phyloP scores from a whole-genome alignment of 2,888 invertebrate species.

The Chrysolina haemoptera region DNA sequence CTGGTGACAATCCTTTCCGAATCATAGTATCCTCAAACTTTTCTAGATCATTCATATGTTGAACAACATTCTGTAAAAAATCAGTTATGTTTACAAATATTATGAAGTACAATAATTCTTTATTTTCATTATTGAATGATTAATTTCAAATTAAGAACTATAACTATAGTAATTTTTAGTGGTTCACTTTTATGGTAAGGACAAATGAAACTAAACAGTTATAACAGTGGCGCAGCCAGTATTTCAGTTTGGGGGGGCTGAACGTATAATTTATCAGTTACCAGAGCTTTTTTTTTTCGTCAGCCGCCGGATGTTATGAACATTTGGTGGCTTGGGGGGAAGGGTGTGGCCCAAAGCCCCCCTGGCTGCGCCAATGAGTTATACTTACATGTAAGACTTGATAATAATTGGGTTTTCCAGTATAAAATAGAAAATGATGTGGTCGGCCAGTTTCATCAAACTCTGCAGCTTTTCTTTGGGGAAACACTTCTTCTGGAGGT shows the following conservation, averaged over 20 bases:
- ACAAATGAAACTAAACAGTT: neutral
- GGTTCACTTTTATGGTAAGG: too few relatives aligned
- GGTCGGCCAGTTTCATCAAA: slow-evolving; percentile 94
- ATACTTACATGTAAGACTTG: slow-evolving; percentile 83
- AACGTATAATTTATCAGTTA: too few relatives aligned
- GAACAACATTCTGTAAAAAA: slow-evolving; percentile 77
- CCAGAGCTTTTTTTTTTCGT: too few relatives aligned
- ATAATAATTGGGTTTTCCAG: slow-evolving; percentile 89
- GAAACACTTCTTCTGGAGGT: slow-evolving; percentile 90
- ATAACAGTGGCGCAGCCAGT: too few relatives aligned
- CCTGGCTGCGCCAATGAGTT: too few relatives aligned
- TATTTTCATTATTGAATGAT: neutral
- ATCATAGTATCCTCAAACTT: slow-evolving; percentile 81
- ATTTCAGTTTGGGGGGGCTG: too few relatives aligned
- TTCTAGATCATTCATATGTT: slow-evolving; percentile 78
- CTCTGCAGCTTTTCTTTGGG: slow-evolving; percentile 87
- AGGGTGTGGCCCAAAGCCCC: too few relatives aligned
- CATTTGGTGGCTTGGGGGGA: too few relatives aligned
- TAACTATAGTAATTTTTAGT: too few relatives aligned
- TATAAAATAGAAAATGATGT: slow-evolving; percentile 93
- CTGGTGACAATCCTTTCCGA: slow-evolving; percentile 75
- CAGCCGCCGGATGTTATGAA: too few relatives aligned
- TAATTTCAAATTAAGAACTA: neutral
- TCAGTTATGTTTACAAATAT: neutral
- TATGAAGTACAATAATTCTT: neutral